These are phyloP conservation scores for Gila orcuttii DNA, from an alignment of 2,113 vertebrate genomes.

Conservation along the genomic window DNA sequence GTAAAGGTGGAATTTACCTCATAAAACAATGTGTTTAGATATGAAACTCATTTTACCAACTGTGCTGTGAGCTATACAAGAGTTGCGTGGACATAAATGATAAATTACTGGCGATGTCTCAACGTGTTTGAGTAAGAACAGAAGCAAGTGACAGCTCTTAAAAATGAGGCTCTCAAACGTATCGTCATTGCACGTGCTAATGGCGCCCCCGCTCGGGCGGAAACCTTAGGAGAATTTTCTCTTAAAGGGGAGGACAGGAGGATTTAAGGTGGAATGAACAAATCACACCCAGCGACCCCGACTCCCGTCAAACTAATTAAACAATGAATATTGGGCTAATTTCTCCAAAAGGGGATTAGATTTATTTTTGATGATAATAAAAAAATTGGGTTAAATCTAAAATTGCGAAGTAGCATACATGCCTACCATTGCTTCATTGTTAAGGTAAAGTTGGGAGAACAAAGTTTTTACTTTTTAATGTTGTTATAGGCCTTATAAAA, in stretches of 20 bases:
- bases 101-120: background rate
- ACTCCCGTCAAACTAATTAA: background rate
- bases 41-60: background rate
- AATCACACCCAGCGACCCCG: background rate
- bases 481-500: background rate
- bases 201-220: conserved; percentile 53
- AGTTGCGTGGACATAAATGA: background rate
- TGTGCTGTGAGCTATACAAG: background rate
- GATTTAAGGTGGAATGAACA: conserved; percentile 64
- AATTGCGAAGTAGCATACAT: background rate
- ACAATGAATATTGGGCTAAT: background rate
- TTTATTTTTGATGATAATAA: background rate
- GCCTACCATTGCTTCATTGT: background rate
- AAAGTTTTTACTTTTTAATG: background rate
- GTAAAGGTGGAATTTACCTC: background rate
- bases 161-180: conserved; percentile 2
- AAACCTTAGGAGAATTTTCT: background rate
- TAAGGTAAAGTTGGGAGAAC: background rate
- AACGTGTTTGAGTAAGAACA: conserved; percentile 36
- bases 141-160: conserved; percentile 26
- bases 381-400: background rate
- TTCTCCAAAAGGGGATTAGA: background rate
- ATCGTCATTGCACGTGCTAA: background rate
- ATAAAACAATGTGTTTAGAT: background rate
- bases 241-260: conserved; percentile 57